Evolutionary conservation across 2,797 vertebrate species (phyloP), one percentile per base, ranked within the genome.

Genomic region (Poecile montanus): DNA sequence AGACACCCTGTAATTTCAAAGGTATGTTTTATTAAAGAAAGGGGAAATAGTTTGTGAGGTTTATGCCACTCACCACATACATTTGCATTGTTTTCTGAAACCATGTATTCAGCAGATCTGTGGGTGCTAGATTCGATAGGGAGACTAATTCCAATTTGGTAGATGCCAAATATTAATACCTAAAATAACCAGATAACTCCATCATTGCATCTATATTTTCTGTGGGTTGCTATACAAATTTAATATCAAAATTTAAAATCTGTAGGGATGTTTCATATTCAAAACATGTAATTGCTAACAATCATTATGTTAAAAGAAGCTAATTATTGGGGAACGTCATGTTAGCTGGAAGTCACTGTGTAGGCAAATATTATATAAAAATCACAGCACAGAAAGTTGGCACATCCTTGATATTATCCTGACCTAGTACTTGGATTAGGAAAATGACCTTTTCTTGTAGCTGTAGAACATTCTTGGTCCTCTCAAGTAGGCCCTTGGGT

Each of bases 21-120:
- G 40, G 19, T 42, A 1, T 56, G 3, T 67, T 89, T 83, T 23
- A 11, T 48, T 18, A n/a, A n/a, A 63, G 34, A 53, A 25, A 44
- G 42, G 32, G 47, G 17, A 62, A 68, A 11, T 9, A 2, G 0
- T 29, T 71, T 51, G 29, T 73, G 74, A 88, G 70, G 34, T 30
- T 68, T 61, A 12, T 83, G 54, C 19, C 36, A 40, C 2, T 54
- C 44, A 5, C 4, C 1, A 1, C 8, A 8, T 21, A 3, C 2
- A 10, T 44, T 51, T 57, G 20, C 38, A 11, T 7, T 75, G n/a
- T 2, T 15, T 56, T 70, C 67, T 73, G 27, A 66, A 42, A 17
- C 26, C 5, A 2, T 6, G 3, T 4, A 0, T 78, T 89, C 11
- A 56, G 13, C 22, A 67, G 38, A 19, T 63, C 36, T 1, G 2